A percentile compares a stretch with the other conserved stretches of the same genome.
Conservation (phyloP, 2,888 invertebrate species). For the Drosophila affinis region DNA sequence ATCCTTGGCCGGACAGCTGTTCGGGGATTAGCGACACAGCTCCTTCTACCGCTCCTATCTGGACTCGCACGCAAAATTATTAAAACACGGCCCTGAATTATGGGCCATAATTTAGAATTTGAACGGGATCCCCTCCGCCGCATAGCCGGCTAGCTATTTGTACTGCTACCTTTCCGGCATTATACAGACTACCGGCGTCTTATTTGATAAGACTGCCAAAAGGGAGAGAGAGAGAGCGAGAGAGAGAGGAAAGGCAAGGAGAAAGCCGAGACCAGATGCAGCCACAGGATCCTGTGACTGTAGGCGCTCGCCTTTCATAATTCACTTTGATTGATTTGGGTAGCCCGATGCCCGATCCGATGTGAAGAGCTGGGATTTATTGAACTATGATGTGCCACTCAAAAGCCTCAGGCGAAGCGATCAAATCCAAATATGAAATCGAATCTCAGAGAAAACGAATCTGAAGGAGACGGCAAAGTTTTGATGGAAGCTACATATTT, state of each 20-base stretch:
- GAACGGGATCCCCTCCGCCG: background rate
- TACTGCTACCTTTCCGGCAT: constrained; percentile 7
- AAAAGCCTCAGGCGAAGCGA: background rate
- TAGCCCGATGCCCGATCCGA: constrained; percentile 10
- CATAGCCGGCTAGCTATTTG: background rate
- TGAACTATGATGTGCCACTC: constrained; percentile 5
- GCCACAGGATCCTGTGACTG: constrained; percentile 5
- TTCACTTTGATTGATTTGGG: constrained; percentile 37
- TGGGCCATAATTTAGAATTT: constrained; percentile 53
- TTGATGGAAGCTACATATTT: background rate
- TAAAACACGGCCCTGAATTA: constrained; percentile 51
- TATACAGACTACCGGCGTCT: background rate
- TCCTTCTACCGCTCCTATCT: constrained; percentile 19
- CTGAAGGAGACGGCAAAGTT: background rate
- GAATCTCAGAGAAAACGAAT: background rate
- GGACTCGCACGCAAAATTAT: constrained; percentile 40
- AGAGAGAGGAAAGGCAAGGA: background rate
- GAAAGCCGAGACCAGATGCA: constrained; percentile 24
- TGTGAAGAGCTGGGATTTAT: constrained; percentile 20
- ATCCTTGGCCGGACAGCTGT: constrained; percentile 38
- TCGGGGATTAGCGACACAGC: constrained; percentile 38
- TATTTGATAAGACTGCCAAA: constrained; percentile 21
- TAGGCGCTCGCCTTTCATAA: constrained; percentile 1
- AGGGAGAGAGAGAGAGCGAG: constrained; percentile 6
- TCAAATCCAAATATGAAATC: background rate